Base-by-base conservation (phyloP, 2,113 vertebrate genomes). In the Alces alces region DNA sequence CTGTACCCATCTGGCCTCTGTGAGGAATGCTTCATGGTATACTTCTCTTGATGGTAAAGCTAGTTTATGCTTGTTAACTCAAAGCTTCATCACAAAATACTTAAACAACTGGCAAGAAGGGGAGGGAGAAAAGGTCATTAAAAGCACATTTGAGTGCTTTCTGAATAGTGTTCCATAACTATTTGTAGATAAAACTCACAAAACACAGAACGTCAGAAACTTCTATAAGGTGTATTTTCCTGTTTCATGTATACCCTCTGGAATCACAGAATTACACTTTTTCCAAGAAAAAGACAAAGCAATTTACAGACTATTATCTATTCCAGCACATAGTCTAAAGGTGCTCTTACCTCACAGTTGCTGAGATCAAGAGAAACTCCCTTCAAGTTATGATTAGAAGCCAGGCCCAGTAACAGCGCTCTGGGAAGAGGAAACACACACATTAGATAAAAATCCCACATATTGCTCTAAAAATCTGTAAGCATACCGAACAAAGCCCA, bases 291-390 rank as follows among this genome's bases (percentile, higher is more conserved):
- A 91, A 93, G 16, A 27, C 58, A 92, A 96, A 73, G 47, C 19
- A 11, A 27, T 88, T 70, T 73, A 21, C 58, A 88, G 58, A 58
- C 64, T 80, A 3, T 90, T 57, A 39, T 79, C 64, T 70, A 52
- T 33, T 50, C 27, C 30, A 9, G 39, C 0, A 3, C 7, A 3
- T 0, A 21, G 2, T n/a, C n/a, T 70, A 15, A 79, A 95, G 57
- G 87, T 57, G 70, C 85, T 87, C 99, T 99, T 99, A 99, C 99
- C 99, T 99, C 99, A 98, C 99, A 99, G 98, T 98, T 99, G 99
- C 99, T 99, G 98, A 99, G 99, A 98, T 99, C 99, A 57, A 99
- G 98, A 82, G 99, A 99, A 79, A 99, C 99, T 17, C 99, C 99
- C 97, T 99, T 99, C 97, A 99, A 95, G 97, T 98, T 99, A 96